Evolutionary conservation across 2,113 vertebrate genomes (phyloP).

Genomic region (Antechinus stuartii): DNA sequence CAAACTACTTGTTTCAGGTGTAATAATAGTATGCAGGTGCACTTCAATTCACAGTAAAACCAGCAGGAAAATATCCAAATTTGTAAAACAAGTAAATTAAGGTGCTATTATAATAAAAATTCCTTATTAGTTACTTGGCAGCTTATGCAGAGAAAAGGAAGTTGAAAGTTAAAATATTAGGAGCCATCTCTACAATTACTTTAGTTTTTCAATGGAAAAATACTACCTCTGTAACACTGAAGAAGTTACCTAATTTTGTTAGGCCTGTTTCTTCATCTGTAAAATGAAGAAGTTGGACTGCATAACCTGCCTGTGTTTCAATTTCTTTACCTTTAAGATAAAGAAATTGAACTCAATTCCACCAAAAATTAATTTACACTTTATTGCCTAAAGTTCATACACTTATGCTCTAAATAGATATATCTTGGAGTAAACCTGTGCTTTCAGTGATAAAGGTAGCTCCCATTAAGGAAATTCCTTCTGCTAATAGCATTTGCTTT

Average conservation of each 20-base stretch:
- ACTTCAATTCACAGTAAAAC: constrained; percentile 12
- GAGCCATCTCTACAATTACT: constrained; percentile 11
- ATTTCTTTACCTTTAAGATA: too few relatives aligned
- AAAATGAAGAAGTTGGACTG: neutral
- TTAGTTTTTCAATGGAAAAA: neutral
- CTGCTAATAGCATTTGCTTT: neutral
- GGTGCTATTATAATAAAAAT: constrained; percentile 24
- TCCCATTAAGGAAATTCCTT: neutral
- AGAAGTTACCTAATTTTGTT: neutral
- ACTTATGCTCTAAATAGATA: neutral
- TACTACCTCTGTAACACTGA: neutral
- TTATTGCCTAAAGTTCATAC: neutral
- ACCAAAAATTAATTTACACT: constrained; percentile 6
- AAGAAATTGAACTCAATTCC: neutral
- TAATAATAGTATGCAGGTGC: constrained; percentile 17
- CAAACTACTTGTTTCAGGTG: neutral
- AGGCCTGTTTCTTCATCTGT: neutral
- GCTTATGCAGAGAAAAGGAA: constrained; percentile 23
- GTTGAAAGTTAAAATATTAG: constrained; percentile 1
- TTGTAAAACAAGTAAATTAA: neutral
- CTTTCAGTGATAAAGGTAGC: neutral
- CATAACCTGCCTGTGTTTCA: too few relatives aligned
- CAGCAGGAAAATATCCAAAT: constrained; percentile 9
- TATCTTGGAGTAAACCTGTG: neutral
- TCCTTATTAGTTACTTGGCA: constrained; percentile 1